A percentile compares a stretch with the other conserved stretches of the same genome.
Conservation (phyloP, 2,113 vertebrate species). For the Indicator indicator region DNA sequence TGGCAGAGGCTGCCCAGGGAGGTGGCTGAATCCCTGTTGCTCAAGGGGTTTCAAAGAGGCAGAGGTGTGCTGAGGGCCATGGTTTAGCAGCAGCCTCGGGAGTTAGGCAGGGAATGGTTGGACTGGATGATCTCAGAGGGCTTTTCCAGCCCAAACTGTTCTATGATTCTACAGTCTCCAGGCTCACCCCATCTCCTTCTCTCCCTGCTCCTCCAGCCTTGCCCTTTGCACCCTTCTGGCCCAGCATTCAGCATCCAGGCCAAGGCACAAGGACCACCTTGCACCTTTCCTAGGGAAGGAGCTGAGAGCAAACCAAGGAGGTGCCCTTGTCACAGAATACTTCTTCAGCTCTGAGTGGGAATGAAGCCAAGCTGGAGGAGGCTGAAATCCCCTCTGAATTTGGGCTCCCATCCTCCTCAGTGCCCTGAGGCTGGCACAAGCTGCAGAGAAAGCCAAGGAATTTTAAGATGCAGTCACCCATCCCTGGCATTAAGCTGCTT, state of each 20-base stretch:
- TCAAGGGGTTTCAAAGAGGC: too few relatives aligned
- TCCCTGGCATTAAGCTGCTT: not conserved
- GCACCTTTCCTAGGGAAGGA: not conserved
- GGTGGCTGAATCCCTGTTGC: too few relatives aligned
- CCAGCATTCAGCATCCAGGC: not conserved
- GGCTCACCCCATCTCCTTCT: not conserved
- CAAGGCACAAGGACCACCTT: not conserved
- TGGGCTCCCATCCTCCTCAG: not conserved
- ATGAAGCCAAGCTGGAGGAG: not conserved
- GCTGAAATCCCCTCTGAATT: not conserved
- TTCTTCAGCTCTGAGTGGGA: not conserved
- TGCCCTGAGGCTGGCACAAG: not conserved
- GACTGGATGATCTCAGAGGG: too few relatives aligned
- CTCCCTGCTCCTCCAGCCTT: not conserved
- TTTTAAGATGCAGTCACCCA: not conserved
- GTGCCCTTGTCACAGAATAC: slow-evolving; percentile 11
- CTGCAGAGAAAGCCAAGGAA: accelerated
- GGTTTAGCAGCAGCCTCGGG: too few relatives aligned
- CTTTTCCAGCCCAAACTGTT: too few relatives aligned
- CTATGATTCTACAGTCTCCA: not conserved
- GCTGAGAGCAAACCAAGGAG: not conserved
- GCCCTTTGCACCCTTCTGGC: not conserved
- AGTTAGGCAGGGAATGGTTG: too few relatives aligned
- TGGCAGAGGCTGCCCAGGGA: too few relatives aligned
- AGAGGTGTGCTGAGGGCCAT: too few relatives aligned